A percentile compares a stretch with the other conserved stretches of the same genome.
phyloP scores from a whole-genome alignment of 2,888 invertebrate species.

The Himalopsyche japonica region DNA sequence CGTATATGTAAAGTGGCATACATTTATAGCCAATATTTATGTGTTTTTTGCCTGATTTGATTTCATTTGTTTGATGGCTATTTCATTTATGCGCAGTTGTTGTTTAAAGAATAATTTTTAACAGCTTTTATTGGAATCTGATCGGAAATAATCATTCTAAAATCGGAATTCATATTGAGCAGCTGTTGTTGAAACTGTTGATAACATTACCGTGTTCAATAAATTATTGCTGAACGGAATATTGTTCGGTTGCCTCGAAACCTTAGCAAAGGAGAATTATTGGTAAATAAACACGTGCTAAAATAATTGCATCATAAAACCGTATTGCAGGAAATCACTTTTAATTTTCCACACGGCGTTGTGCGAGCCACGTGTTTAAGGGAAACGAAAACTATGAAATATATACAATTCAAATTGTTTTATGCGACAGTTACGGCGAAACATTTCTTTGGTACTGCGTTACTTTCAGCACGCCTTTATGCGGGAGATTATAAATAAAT shows the following conservation, averaged over 20 bases:
- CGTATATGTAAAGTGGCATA: too few relatives aligned
- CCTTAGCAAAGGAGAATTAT: neutral
- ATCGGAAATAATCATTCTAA: neutral
- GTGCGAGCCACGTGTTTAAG: neutral
- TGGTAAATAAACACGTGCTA: neutral
- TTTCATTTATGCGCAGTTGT: too few relatives aligned
- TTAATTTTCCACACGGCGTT: neutral
- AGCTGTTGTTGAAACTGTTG: neutral
- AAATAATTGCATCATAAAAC: neutral
- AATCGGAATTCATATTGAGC: neutral
- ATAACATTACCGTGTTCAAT: neutral
- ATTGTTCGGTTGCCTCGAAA: neutral
- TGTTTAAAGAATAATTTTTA: too few relatives aligned
- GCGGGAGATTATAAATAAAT: too few relatives aligned
- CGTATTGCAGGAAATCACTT: neutral
- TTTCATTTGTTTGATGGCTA: too few relatives aligned
- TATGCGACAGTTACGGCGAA: neutral
- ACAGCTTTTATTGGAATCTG: too few relatives aligned
- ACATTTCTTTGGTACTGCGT: too few relatives aligned
- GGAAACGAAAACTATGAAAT: neutral
- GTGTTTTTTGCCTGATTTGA: too few relatives aligned
- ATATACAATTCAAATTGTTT: neutral
- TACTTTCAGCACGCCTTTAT: too few relatives aligned
- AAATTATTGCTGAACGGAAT: neutral
- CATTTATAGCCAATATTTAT: too few relatives aligned